These are phyloP conservation scores for Epicampocera succincta DNA, from an alignment of 2,888 invertebrate genomes.

Conservation along the genomic window DNA sequence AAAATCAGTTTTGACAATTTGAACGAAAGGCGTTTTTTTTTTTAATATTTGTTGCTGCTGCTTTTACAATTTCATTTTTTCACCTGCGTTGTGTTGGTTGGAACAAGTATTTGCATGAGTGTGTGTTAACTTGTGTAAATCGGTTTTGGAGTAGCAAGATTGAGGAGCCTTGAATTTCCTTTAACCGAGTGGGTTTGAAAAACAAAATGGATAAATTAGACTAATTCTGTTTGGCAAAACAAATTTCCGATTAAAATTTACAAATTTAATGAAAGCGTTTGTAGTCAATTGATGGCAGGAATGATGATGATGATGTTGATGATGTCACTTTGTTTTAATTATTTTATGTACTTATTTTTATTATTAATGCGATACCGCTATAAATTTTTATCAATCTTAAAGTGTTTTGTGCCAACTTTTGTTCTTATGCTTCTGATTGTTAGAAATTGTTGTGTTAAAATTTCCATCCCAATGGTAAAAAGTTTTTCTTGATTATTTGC, in stretches of 20 bases:
- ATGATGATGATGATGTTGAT: conserved; percentile 57
- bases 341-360: not conserved
- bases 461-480: conserved; percentile 43
- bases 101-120: not conserved
- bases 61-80: conserved; percentile 21
- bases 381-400: conserved; percentile 39
- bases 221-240: conserved; percentile 4
- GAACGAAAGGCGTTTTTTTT: conserved; percentile 41
- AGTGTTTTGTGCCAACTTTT: not conserved
- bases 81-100: conserved; percentile 47
- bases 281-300: not conserved
- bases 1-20: conserved; percentile 21
- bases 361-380: conserved; percentile 17
- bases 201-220: conserved; percentile 16
- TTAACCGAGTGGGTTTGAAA: conserved; percentile 13
- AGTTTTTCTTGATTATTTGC: not conserved
- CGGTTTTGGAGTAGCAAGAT: conserved; percentile 35
- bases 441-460: conserved; percentile 16
- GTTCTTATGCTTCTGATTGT: not conserved
- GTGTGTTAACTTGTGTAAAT: not conserved
- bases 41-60: conserved; percentile 29
- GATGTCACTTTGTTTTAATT: conserved; percentile 57
- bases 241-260: conserved; percentile 42
- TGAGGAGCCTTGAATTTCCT: conserved; percentile 55
- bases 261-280: conserved; percentile 16